Base-by-base conservation (phyloP, 2,888 invertebrate species). In the Parnassius smintheus region DNA sequence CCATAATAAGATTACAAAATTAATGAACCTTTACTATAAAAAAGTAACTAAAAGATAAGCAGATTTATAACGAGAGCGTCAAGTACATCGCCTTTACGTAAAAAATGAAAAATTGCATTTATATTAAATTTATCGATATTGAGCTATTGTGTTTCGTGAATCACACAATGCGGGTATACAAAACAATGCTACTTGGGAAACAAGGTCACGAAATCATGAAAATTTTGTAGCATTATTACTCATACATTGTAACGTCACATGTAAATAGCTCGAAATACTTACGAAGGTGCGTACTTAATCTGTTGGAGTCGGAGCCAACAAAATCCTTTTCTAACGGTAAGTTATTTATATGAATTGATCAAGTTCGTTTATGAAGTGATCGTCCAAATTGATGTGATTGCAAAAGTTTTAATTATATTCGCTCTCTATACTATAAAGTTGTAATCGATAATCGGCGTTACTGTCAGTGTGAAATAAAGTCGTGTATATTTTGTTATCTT, bases 121-220 rank as follows among this genome's bases (percentile, higher is more conserved):
- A 35, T 35, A 35, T 35, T 35, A 4, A 54, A 49, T 51, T 55
- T 50, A 50, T 45, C 22, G 9, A 50, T 41, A 11, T 50, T 41
- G 49, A 49, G 22, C 49, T 44, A 65, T 65, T 68, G 65, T 67
- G 66, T 65, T 63, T 58, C 67, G 75, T 86, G 83, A 86, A 71
- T 87, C 85, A 87, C 66, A 68, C 66, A 70, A 70, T 67, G 71
- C 70, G 73, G 73, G 73, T 72, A 75, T 73, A 71, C 72, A 79
- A 78, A 74, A 84, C 83, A 87, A 86, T 82, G 68, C 73, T 67
- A 73, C 56, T 70, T 78, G 77, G 75, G 70, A 77, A 77, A 78
- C 83, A 86, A 85, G 87, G 86, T 88, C 82, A 85, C 74, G 73
- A 80, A 76, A 81, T 76, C 79, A 83, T 88, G 83, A 85, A 85